phyloP scores from a whole-genome alignment of 2,888 invertebrate genomes.

The Lasioglossum marginatum region DNA sequence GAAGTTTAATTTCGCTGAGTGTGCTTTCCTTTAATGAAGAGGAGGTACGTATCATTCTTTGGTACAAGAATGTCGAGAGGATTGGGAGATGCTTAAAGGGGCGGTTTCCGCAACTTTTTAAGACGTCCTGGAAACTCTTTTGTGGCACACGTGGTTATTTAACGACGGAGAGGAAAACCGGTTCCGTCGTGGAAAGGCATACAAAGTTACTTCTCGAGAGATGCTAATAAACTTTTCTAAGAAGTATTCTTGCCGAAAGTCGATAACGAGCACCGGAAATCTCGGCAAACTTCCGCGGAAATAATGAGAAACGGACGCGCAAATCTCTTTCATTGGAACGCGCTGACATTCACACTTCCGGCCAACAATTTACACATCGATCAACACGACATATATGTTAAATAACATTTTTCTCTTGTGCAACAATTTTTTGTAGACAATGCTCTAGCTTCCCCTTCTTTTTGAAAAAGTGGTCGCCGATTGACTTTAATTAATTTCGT shows the following conservation, averaged over 20 bases:
- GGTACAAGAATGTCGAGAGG: background rate
- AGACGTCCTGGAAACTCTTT: constrained; percentile 46
- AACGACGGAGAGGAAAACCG: constrained; percentile 38
- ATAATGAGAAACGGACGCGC: background rate
- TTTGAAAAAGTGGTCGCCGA: background rate
- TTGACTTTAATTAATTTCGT: too few species aligned
- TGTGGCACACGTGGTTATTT: constrained; percentile 53
- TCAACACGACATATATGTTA: background rate
- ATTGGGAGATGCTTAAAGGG: constrained; percentile 14
- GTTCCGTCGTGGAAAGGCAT: constrained; percentile 48
- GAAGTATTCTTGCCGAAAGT: constrained; percentile 29
- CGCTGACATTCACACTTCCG: background rate
- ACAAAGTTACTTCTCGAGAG: constrained; percentile 25
- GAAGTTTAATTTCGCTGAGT: constrained; percentile 26
- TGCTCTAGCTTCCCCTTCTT: background rate
- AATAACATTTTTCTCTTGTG: background rate
- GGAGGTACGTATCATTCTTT: constrained; percentile 6
- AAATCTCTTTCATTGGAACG: background rate
- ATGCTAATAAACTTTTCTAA: constrained; percentile 51
- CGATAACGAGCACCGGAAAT: constrained; percentile 35
- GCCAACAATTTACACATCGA: background rate
- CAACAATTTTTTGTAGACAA: background rate
- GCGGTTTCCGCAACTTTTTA: constrained; percentile 22
- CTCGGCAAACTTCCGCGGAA: constrained; percentile 4
- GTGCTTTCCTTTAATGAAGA: constrained; percentile 12